Conservation (phyloP, 2,888 invertebrate species). For the Campoletis raptor region DNA sequence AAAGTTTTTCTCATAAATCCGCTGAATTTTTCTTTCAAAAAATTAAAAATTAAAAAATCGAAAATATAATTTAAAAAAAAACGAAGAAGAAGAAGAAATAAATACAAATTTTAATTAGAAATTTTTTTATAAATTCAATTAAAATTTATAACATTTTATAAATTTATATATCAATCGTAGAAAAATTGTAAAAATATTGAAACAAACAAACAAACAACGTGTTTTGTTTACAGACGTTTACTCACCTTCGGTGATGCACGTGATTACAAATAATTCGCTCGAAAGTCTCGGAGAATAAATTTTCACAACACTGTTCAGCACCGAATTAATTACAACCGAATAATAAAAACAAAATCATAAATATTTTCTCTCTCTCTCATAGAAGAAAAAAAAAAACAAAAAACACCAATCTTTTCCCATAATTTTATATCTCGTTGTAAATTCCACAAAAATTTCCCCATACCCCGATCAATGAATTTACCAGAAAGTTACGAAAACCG, state of each 20-base stretch:
- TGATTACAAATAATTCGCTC: neutral
- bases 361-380: neutral
- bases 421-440: neutral
- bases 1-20: neutral
- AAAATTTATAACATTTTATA: neutral
- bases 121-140: too few species aligned
- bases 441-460: neutral
- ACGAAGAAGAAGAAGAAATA: neutral
- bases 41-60: neutral
- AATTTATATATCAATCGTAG: neutral
- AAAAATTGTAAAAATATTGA: neutral
- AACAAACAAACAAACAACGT: neutral
- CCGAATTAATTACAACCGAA: neutral
- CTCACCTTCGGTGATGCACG: slow-evolving; percentile 36
- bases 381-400: too few species aligned
- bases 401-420: neutral
- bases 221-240: neutral
- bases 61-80: neutral
- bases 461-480: neutral
- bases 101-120: neutral
- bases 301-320: slow-evolving; percentile 5
- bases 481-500: neutral
- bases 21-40: neutral
- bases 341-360: neutral
- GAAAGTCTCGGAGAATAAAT: neutral